A percentile compares a stretch with the other conserved stretches of the same genome.
phyloP scores from a whole-genome alignment of 2,888 invertebrate genomes.

The Nomada fabriciana region DNA sequence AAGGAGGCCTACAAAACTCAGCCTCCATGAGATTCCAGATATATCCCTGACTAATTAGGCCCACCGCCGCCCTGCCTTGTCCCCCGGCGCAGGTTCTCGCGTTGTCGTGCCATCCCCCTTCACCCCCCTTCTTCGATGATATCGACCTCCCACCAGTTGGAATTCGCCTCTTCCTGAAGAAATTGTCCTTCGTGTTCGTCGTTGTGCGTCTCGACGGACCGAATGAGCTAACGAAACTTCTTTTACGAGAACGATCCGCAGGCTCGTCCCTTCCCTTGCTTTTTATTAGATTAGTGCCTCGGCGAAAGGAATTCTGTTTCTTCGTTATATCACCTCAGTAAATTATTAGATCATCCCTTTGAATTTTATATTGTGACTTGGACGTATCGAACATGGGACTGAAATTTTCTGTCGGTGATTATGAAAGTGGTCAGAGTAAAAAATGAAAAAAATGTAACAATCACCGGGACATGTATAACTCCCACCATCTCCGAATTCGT shows the following conservation, averaged over 20 bases:
- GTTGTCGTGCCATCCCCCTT: conserved; percentile 13
- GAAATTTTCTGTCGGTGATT: too few species aligned
- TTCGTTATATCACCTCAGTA: too few species aligned
- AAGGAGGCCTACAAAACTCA: conserved; percentile 82
- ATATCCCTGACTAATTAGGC: conserved; percentile 84
- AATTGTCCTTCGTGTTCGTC: conserved; percentile 51
- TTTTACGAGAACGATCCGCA: conserved; percentile 60
- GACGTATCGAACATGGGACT: too few species aligned
- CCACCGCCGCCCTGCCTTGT: conserved; percentile 73
- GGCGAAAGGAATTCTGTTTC: background rate
- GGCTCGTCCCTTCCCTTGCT: background rate
- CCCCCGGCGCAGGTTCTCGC: conserved; percentile 43
- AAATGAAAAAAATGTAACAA: too few species aligned
- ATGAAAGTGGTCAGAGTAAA: too few species aligned
- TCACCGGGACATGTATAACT: too few species aligned
- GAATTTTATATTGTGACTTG: too few species aligned
- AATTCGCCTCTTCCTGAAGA: conserved; percentile 67
- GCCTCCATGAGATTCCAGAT: conserved; percentile 83
- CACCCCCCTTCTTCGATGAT: conserved; percentile 55
- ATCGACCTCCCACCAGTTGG: conserved; percentile 72
- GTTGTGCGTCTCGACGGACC: conserved; percentile 43
- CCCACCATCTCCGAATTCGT: too few species aligned
- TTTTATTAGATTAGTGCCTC: background rate
- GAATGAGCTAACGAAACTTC: conserved; percentile 43
- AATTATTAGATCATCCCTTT: too few species aligned